Evolutionary conservation across 2,113 vertebrate genomes (phyloP).

Genomic region (Cebidichthys violaceus): DNA sequence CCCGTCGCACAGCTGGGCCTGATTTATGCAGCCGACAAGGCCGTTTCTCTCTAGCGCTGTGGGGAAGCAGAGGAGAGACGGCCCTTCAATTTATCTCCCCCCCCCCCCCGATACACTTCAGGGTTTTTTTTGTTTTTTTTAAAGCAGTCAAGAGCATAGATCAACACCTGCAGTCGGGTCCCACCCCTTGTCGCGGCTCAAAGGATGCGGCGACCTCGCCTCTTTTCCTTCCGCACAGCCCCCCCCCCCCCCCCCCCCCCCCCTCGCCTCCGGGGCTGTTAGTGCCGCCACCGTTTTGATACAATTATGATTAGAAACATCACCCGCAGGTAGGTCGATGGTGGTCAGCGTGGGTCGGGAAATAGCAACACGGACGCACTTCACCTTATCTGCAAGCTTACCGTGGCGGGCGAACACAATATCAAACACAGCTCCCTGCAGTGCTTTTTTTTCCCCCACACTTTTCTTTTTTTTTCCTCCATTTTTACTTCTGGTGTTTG

Average conservation of each 20-base stretch:
- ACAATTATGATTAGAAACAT: conserved; percentile 75
- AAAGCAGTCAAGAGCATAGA: conserved; percentile 75
- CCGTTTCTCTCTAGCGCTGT: conserved; percentile 79
- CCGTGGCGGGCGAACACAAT: conserved; percentile 25
- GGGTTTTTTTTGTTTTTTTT: too few relatives aligned
- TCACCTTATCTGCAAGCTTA: conserved; percentile 64
- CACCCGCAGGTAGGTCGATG: conserved; percentile 72
- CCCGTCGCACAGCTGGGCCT: conserved; percentile 72
- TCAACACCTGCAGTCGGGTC: conserved; percentile 68
- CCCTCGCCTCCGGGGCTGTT: conserved; percentile 39
- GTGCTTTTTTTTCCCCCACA: conserved; percentile 6
- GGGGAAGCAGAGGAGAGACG: conserved; percentile 76
- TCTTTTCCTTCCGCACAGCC: conserved; percentile 43
- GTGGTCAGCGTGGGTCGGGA: conserved; percentile 46
- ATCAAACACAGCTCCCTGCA: conserved; percentile 49
- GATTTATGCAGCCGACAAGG: conserved; percentile 85
- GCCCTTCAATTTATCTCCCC: conserved; percentile 83
- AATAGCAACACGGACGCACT: conserved; percentile 50
- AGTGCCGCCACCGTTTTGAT: conserved; percentile 68
- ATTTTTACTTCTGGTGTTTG: conserved; percentile 36
- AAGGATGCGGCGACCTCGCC: conserved; percentile 78
- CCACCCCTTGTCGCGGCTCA: conserved; percentile 65
- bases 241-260: conserved; percentile 58
- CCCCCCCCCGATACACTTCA: conserved; percentile 51
- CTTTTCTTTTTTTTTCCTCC: neutral